Conservation (phyloP, 2,113 vertebrate species). For the Sialia sialis region DNA sequence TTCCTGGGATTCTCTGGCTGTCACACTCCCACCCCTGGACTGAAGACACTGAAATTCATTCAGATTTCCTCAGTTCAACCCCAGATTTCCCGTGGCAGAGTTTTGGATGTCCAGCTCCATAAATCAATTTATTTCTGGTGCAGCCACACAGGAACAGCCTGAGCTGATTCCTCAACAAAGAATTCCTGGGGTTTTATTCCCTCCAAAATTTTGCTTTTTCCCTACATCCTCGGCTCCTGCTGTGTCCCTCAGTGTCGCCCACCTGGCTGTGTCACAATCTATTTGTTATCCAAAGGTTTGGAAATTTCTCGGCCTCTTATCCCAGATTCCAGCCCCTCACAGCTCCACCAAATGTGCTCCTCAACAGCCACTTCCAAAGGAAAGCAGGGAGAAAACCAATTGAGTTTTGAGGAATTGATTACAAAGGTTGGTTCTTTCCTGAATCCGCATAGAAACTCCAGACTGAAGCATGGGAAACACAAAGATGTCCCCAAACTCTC, state of each 20-base stretch:
- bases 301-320: neutral
- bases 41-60: neutral
- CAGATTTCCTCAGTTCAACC: neutral
- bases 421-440: neutral
- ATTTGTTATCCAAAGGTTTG: neutral
- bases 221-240: neutral
- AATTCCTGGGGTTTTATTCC: neutral
- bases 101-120: neutral
- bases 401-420: neutral
- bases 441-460: neutral
- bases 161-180: neutral
- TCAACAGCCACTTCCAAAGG: neutral
- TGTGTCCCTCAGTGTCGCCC: neutral
- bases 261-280: neutral
- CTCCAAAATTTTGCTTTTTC: neutral
- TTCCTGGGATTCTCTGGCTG: neutral
- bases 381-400: neutral
- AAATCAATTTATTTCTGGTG: neutral
- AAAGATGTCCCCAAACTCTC: neutral
- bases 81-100: neutral
- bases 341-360: neutral
- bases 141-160: neutral
- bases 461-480: neutral
- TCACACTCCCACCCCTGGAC: neutral
- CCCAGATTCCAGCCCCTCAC: neutral